These are phyloP conservation scores for Glyphotaelius pellucidus DNA, from an alignment of 2,888 invertebrate genomes.

Conservation along the genomic window DNA sequence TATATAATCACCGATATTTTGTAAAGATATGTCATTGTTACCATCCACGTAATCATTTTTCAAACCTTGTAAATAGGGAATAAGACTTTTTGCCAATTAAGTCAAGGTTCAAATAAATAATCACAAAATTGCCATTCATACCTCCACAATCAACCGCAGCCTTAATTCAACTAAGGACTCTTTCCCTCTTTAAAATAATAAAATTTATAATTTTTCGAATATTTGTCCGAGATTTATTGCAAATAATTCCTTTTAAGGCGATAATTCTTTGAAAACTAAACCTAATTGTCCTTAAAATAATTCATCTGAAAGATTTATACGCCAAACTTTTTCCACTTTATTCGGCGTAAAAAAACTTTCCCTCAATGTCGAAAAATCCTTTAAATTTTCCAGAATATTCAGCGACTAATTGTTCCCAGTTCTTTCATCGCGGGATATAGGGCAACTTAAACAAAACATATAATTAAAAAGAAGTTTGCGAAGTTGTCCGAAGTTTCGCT, in stretches of 20 bases:
- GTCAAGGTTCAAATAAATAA: background rate
- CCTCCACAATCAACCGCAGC: background rate
- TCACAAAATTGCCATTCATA: background rate
- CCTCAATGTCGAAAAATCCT: slow-evolving; percentile 14
- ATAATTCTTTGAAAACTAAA: slow-evolving; percentile 41
- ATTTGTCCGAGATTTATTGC: background rate
- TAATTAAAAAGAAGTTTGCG: slow-evolving; percentile 36
- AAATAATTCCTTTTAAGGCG: slow-evolving; percentile 32
- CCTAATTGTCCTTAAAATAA: slow-evolving; percentile 46
- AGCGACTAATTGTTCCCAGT: slow-evolving; percentile 24
- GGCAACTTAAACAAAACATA: slow-evolving; percentile 26
- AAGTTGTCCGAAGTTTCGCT: slow-evolving; percentile 24
- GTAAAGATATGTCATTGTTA: too few species aligned
- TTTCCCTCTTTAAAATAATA: background rate
- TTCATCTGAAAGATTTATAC: slow-evolving; percentile 45
- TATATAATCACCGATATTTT: too few species aligned
- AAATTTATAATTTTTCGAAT: background rate
- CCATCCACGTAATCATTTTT: too few species aligned
- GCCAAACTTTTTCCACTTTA: slow-evolving; percentile 31
- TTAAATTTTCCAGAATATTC: slow-evolving; percentile 13
- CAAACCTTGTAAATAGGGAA: too few species aligned
- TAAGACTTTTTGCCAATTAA: background rate
- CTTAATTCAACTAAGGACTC: background rate
- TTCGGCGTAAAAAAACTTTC: slow-evolving; percentile 35
- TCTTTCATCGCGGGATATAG: slow-evolving; percentile 13